A percentile compares a stretch with the other conserved stretches of the same genome.
phyloP scores from a whole-genome alignment of 2,113 vertebrate species.

The Spizaetus ornatus region DNA sequence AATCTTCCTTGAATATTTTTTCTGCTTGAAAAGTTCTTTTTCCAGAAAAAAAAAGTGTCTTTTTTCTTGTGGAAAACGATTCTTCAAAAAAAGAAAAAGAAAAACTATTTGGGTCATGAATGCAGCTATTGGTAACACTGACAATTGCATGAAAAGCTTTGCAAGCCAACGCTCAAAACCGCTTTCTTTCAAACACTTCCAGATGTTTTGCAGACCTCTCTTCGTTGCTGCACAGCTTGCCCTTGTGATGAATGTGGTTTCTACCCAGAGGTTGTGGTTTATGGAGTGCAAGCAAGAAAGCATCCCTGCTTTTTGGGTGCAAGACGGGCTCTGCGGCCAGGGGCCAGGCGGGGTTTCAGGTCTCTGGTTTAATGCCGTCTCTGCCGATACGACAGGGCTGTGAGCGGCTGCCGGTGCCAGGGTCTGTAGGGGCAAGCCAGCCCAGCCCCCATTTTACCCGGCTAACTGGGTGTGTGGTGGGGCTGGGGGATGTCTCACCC shows the following conservation, averaged over 20 bases:
- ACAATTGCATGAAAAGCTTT: neutral
- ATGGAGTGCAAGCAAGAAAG: neutral
- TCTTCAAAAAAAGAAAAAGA: neutral
- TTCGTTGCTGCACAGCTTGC: rapidly evolving
- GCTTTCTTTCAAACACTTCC: neutral
- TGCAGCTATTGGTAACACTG: neutral
- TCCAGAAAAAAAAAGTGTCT: neutral
- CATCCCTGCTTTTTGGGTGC: neutral
- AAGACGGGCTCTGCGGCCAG: neutral
- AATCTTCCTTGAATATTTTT: neutral
- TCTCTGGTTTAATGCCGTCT: neutral
- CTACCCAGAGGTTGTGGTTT: neutral
- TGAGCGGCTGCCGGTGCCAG: rapidly evolving
- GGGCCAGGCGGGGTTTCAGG: neutral
- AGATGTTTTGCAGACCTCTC: neutral
- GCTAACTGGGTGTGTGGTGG: neutral
- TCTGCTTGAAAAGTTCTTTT: neutral
- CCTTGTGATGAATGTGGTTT: neutral
- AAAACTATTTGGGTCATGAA: neutral
- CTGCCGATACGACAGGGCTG: neutral
- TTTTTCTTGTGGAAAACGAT: neutral
- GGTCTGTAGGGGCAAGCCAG: neutral
- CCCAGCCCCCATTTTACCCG: rapidly evolving
- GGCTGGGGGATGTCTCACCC: neutral
- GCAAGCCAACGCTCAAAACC: rapidly evolving